Conservation (phyloP, 2,113 vertebrate genomes). For the Oreochromis aureus region DNA sequence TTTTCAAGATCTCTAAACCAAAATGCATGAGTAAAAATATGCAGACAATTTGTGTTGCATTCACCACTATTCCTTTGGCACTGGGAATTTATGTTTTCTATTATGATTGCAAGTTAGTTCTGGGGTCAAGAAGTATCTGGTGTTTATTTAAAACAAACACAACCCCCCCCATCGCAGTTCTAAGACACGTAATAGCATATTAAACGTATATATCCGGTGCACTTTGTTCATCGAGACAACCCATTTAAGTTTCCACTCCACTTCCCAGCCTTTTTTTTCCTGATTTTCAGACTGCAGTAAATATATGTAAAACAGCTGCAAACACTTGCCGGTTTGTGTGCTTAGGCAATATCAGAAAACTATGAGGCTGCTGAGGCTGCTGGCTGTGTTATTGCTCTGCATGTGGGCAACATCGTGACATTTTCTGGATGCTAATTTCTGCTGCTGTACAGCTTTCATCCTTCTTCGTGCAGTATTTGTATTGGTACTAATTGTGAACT, state of each 20-base stretch:
- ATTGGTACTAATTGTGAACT: neutral
- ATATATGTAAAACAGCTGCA: slow-evolving; percentile 50
- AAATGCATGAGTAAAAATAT: neutral
- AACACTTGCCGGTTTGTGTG: slow-evolving; percentile 43
- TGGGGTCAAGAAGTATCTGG: neutral
- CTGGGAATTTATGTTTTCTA: neutral
- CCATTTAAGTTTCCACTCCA: neutral
- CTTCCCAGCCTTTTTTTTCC: neutral
- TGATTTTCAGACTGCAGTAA: slow-evolving; percentile 26
- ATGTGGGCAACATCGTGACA: slow-evolving; percentile 33
- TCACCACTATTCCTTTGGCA: neutral
- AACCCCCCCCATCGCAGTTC: neutral
- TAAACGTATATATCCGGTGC: neutral
- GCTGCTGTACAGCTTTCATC: neutral
- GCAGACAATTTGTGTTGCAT: neutral
- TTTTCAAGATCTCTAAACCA: neutral
- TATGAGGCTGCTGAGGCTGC: slow-evolving; percentile 13
- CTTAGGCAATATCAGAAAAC: slow-evolving; percentile 3
- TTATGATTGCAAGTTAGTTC: neutral
- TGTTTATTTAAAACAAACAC: neutral
- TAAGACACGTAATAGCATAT: neutral
- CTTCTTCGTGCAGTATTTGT: neutral
- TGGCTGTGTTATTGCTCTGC: slow-evolving; percentile 50
- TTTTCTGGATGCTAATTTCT: slow-evolving; percentile 46
- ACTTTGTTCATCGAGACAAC: neutral